Evolutionary conservation across 2,888 invertebrate genomes (phyloP), one percentile per base, ranked within the genome.

Genomic region (Papilio gigon): DNA sequence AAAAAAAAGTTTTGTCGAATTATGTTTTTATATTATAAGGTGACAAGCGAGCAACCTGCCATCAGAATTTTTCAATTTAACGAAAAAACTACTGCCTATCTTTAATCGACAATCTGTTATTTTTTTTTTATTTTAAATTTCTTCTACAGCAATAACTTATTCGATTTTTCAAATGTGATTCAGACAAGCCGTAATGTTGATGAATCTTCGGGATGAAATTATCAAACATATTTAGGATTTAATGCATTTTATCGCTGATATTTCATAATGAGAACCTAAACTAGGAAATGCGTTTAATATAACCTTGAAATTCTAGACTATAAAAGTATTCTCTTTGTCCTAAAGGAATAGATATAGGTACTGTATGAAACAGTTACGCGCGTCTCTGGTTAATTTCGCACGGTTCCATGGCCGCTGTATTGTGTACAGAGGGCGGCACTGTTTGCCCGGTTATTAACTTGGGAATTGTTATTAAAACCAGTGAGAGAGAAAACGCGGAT

Each of bases 401-500:
- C 78, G 78, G 77, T 76, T 73, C 76, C 76, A 76, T 78, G 75
- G 78, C 76, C 76, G 75, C 80, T 75, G 81, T 80, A 76, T 78
- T 81, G 82, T 84, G 82, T 84, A 80, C 79, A 75, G 73, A 80
- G 80, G 79, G 76, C 68, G 65, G 71, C 70, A 63, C 68, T 82
- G 82, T 87, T 83, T 84, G 81, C 79, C 75, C 80, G 79, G 80
- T 80, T 83, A 85, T 86, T 85, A 84, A 83, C 85, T 81, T 77
- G 85, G 83, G 83, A 79, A 83, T 83, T 83, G 83, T 85, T 85
- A 84, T 82, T 85, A 85, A 84, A 86, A 84, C 84, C 71, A 76
- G 74, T 72, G 77, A 77, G 76, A 76, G 77, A 70, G 72, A 71
- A 71, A 72, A 42, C 58, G 65, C 69, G 50, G 47, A 59, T 71